Evolutionary conservation across 1,140 invertebrate genomes (phyloP).

Genomic region (Hyposmocoma kahamanoa): DNA sequence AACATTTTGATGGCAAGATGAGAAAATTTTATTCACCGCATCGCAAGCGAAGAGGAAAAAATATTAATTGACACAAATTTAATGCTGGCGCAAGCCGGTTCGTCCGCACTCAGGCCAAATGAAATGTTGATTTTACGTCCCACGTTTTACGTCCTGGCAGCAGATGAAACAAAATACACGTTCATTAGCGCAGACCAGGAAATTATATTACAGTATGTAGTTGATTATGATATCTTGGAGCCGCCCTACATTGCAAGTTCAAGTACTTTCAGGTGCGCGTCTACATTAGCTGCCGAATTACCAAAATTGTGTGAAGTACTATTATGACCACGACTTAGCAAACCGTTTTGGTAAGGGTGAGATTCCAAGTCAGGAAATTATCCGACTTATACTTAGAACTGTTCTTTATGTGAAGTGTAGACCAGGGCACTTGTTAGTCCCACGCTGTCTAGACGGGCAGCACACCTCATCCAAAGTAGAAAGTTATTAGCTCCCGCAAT

Average conservation of each 20-base stretch:
- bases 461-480: background rate
- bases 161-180: slow-evolving; percentile 62
- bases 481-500: background rate
- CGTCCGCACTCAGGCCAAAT: slow-evolving; percentile 31
- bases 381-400: no score
- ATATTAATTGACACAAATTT: slow-evolving; percentile 51
- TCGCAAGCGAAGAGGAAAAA: slow-evolving; percentile 7
- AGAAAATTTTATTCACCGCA: slow-evolving; percentile 6
- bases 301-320: background rate
- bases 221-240: slow-evolving; percentile 51
- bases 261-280: background rate
- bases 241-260: slow-evolving; percentile 12
- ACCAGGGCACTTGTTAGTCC: no score
- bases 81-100: slow-evolving; percentile 26
- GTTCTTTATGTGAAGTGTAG: no score
- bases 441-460: no score
- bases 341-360: background rate
- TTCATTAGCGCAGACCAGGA: slow-evolving; percentile 52
- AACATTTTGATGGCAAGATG: background rate
- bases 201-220: slow-evolving; percentile 55
- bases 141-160: slow-evolving; percentile 37
- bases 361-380: no score
- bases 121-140: slow-evolving; percentile 59
- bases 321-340: background rate
- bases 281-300: background rate